phyloP scores from a whole-genome alignment of 2,113 vertebrate genomes.

The Copsychus sechellarum region DNA sequence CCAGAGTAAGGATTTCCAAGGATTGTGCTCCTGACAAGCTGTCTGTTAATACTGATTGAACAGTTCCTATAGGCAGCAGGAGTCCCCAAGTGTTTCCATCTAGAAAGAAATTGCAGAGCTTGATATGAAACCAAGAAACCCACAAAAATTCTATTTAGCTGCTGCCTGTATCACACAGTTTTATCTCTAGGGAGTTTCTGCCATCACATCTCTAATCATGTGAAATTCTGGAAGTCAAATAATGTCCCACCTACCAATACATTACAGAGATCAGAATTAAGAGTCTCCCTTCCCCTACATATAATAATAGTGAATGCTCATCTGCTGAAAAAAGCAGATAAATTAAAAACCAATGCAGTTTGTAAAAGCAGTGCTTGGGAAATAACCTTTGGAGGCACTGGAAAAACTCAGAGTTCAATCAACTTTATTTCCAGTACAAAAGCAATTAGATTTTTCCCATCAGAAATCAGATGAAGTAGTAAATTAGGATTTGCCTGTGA shows the following conservation, averaged over 20 bases:
- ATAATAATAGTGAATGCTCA: background rate
- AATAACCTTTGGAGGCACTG: conserved; percentile 74
- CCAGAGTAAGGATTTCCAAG: conserved; percentile 20
- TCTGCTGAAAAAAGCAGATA: conserved; percentile 55
- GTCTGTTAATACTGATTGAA: conserved; percentile 49
- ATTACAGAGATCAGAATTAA: conserved; percentile 4
- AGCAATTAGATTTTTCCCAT: conserved; percentile 72
- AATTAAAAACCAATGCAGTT: conserved; percentile 44
- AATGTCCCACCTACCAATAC: background rate
- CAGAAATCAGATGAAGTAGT: conserved; percentile 71
- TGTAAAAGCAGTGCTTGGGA: conserved; percentile 69
- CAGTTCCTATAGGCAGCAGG: conserved; percentile 63
- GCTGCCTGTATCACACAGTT: background rate
- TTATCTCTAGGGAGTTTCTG: background rate
- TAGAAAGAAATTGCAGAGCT: conserved; percentile 19
- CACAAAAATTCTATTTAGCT: conserved; percentile 42
- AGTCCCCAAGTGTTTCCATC: conserved; percentile 50
- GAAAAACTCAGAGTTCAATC: conserved; percentile 76
- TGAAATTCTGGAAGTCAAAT: conserved; percentile 20
- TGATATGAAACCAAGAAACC: background rate
- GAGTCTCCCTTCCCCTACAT: background rate
- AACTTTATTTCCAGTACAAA: conserved; percentile 73
- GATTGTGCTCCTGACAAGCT: background rate
- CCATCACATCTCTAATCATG: background rate
- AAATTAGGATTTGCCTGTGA: conserved; percentile 67